Percentiles rank a stretch among this genome's conserved stretches.
These are phyloP conservation scores for Ataeniobius toweri DNA, from an alignment of 2,797 vertebrate species.

Conservation along the genomic window DNA sequence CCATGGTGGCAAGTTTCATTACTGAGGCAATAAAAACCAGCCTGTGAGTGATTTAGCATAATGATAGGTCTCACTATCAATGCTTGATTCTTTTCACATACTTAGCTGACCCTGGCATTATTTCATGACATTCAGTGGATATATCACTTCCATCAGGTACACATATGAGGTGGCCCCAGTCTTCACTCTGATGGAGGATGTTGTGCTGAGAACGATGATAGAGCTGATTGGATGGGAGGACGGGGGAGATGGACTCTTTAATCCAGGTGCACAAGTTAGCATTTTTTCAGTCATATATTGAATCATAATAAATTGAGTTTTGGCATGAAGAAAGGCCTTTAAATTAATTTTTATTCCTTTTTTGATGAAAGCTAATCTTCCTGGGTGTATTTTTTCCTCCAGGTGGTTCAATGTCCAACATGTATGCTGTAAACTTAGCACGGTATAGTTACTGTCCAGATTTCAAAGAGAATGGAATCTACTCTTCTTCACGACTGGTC, in stretches of 20 bases:
- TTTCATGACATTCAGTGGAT: background rate
- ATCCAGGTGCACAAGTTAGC: background rate
- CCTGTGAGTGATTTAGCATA: background rate
- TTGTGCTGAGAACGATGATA: constrained; percentile 87
- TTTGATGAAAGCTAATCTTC: background rate
- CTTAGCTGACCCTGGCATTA: background rate
- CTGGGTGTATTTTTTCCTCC: constrained; percentile 28
- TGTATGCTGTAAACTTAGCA: constrained; percentile 89
- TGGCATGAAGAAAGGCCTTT: background rate
- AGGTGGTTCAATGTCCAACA: constrained; percentile 91
- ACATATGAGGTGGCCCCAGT: constrained; percentile 90
- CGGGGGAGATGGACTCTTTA: constrained; percentile 81
- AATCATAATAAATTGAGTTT: background rate
- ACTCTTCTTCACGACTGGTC: constrained; percentile 80
- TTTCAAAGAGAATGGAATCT: constrained; percentile 85
- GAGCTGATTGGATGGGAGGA: constrained; percentile 86
- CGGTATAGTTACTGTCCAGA: constrained; percentile 83
- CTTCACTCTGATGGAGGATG: constrained; percentile 86
- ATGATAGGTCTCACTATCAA: background rate
- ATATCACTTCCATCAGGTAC: constrained; percentile 54
- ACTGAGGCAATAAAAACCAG: constrained; percentile 83
- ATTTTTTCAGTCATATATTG: background rate
- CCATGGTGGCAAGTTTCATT: constrained; percentile 85
- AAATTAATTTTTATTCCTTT: background rate
- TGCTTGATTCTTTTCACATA: background rate